Base-by-base conservation (phyloP, 2,797 vertebrate species). In the Psittacula derbiana region DNA sequence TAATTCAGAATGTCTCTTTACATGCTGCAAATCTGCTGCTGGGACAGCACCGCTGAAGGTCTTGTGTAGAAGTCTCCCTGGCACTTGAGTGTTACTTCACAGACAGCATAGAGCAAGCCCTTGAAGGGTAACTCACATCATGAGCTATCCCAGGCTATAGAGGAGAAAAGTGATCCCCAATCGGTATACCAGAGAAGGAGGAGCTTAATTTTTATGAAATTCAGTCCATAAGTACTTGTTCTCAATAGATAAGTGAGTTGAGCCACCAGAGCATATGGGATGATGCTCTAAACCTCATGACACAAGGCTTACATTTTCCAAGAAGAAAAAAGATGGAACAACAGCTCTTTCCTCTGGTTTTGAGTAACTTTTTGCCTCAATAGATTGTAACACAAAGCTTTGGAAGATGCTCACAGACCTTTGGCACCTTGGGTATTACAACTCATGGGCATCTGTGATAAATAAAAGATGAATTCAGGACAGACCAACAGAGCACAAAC, bases 121-220 rank as follows among this genome's bases (percentile, higher is more conserved):
- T 79, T 76, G 65, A 76, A 88, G 70, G 80, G 74, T 66, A 91
- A 62, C 60, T 95, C 1, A 5, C 52, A 90, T 71, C 64, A 27
- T 65, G 78, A 83, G 19, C 27, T 86, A 88, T 89, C 55, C 36
- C 25, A 52, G 78, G 65, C 72, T 18, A 10, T 41, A 81, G 70
- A 58, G 69, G 49, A 85, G 46, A 90, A 92, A 91, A 86, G 33
- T 11, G 71, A 90, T 92, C 24, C 55, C n/a, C 78, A 71, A 18
- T 24, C n/a, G 49, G 19, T 53, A 82, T 16, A 76, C 25, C 50
- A 87, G 49, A 80, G 95, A 94, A 95, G 11, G 44, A 85, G 64
- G 72, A 93, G 74, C 72, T 60, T 93, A 85, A 93, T 94, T 94
- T 82, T 80, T 86, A 93, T 80, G 30, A 89, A 93, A 90, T 91